These are phyloP conservation scores for Athrips mouffetella DNA, from an alignment of 2,888 invertebrate species.

Conservation along the genomic window DNA sequence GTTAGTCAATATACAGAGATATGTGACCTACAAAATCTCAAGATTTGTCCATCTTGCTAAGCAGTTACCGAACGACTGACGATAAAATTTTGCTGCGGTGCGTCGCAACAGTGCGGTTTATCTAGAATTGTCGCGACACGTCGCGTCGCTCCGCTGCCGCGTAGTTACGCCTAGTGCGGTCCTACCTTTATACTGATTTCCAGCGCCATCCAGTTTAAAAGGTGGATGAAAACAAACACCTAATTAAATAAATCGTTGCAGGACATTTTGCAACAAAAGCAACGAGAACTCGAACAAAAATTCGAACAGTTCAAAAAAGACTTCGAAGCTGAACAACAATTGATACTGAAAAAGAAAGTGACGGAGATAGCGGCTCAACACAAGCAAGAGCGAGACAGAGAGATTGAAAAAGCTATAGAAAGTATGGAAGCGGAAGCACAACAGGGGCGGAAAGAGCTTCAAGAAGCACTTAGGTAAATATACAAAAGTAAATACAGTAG, in stretches of 20 bases:
- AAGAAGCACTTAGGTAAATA: constrained; percentile 74
- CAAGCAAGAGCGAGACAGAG: constrained; percentile 85
- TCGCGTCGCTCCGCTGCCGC: no score
- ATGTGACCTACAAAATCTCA: no score
- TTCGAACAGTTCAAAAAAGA: constrained; percentile 81
- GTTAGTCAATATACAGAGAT: no score
- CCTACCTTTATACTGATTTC: no score
- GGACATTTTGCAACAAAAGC: constrained; percentile 73
- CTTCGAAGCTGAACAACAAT: constrained; percentile 79
- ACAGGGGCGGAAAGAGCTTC: constrained; percentile 77
- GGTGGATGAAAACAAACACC: background rate
- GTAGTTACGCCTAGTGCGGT: no score
- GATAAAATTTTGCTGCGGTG: no score
- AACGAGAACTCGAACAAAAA: constrained; percentile 79
- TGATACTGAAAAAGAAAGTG: constrained; percentile 81
- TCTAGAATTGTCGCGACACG: no score
- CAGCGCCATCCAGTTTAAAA: no score
- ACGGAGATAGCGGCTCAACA: constrained; percentile 83
- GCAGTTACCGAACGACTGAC: no score
- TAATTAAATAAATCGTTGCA: constrained; percentile 22
- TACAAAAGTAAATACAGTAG: background rate
- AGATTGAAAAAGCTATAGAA: constrained; percentile 86
- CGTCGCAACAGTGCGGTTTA: no score
- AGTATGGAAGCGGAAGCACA: constrained; percentile 83
- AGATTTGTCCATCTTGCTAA: background rate